A percentile compares a stretch with the other conserved stretches of the same genome.
These are phyloP conservation scores for Anabas testudineus DNA, from an alignment of 2,797 vertebrate genomes.

Conservation along the genomic window DNA sequence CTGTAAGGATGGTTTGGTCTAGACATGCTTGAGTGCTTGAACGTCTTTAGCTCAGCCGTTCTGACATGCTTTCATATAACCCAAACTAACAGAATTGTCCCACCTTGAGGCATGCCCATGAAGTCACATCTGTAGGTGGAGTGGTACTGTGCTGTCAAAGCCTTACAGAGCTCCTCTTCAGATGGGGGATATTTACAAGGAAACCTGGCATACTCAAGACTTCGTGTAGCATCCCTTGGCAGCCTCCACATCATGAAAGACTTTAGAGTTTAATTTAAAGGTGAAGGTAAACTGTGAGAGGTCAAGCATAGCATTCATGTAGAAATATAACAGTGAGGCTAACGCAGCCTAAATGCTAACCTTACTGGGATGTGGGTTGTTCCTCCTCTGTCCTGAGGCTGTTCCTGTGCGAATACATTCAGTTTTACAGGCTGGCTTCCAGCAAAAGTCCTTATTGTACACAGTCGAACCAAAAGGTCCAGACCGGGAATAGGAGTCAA, in stretches of 20 bases:
- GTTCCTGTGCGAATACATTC: slow-evolving; percentile 68
- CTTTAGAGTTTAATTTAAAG: slow-evolving; percentile 65
- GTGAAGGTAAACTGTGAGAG: slow-evolving; percentile 36
- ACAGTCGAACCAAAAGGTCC: slow-evolving; percentile 76
- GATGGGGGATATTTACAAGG: slow-evolving; percentile 65
- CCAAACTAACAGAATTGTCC: slow-evolving; percentile 9
- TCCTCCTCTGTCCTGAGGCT: slow-evolving; percentile 69
- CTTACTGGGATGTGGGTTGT: slow-evolving; percentile 79
- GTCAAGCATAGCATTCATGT: slow-evolving; percentile 39
- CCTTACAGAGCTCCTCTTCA: slow-evolving; percentile 69
- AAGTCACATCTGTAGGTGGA: slow-evolving; percentile 84
- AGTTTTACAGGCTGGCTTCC: slow-evolving; percentile 80
- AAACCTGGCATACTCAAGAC: slow-evolving; percentile 39
- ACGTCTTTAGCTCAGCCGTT: slow-evolving; percentile 21
- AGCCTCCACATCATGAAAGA: slow-evolving; percentile 80
- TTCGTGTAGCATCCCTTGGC: slow-evolving; percentile 57
- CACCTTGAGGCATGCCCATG: slow-evolving; percentile 81
- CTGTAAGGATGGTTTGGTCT: slow-evolving; percentile 15
- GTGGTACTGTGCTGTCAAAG: slow-evolving; percentile 81
- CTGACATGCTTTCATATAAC: slow-evolving; percentile 3
- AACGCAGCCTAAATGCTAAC: slow-evolving; percentile 67
- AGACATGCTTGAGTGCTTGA: neutral
- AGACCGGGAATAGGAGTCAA: slow-evolving; percentile 72
- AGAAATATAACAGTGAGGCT: slow-evolving; percentile 36
- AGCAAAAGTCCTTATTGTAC: slow-evolving; percentile 83